phyloP scores from a whole-genome alignment of 2,888 invertebrate species.

The Megamerina dolium region DNA sequence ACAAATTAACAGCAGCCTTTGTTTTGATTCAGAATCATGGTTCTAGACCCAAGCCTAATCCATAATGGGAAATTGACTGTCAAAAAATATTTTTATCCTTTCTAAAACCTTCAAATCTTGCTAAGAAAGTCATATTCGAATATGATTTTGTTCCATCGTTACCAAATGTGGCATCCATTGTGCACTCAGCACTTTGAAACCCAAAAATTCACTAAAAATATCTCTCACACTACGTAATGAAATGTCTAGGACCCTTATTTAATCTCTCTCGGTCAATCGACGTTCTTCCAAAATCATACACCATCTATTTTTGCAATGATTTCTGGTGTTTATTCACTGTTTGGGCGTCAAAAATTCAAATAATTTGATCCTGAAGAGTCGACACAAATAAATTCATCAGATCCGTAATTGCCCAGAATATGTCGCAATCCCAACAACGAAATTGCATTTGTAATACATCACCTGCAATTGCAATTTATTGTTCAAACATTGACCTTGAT shows the following conservation, averaged over 20 bases:
- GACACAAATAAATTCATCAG: too few relatives aligned
- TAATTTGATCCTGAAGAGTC: too few relatives aligned
- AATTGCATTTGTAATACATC: too few relatives aligned
- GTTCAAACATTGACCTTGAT: too few relatives aligned
- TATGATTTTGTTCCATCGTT: background rate
- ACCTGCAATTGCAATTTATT: too few relatives aligned
- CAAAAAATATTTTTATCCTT: background rate
- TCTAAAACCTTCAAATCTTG: background rate
- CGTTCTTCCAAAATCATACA: background rate
- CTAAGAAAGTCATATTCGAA: background rate
- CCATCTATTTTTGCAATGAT: too few relatives aligned
- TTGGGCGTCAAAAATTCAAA: too few relatives aligned
- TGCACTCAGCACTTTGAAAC: background rate
- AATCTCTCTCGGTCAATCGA: background rate
- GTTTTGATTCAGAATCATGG: too few relatives aligned
- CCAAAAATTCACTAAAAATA: background rate
- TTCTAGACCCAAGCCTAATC: background rate
- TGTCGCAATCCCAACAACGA: too few relatives aligned
- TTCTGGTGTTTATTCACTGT: too few relatives aligned
- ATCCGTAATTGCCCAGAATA: too few relatives aligned
- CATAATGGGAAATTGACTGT: background rate
- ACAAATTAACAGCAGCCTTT: too few relatives aligned
- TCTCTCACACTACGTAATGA: background rate
- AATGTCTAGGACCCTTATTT: background rate
- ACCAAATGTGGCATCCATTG: background rate